Evolutionary conservation across 2,113 vertebrate species (phyloP), one percentile per base, ranked within the genome.

Genomic region (Gobio gobio): DNA sequence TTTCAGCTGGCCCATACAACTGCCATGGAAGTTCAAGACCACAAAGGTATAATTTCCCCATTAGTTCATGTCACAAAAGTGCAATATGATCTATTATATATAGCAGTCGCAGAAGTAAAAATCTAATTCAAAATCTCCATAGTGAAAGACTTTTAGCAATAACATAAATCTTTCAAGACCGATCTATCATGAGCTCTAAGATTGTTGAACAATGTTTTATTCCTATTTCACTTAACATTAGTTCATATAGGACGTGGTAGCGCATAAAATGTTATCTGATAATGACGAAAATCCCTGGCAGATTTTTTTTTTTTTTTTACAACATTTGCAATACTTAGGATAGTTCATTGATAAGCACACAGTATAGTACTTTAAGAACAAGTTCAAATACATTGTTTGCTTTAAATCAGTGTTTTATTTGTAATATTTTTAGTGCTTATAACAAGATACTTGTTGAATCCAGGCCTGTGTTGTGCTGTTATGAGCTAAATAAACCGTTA

Each of bases 1-100:
- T 89, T 87, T 74, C 86, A 99, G 98, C 92, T 99, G 76, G 93
- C 92, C 87, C 97, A 98, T 1, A 95, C 94, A 84, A 95, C 96
- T 78, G 98, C 97, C 9, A 82, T 98, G 89, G 97, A 96, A 90
- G 94, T 90, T 79, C 93, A 95, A 81, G 94, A 96, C 89, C 90
- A 93, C 85, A 96, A 95, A 95, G 97, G 98, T 99, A 97, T 4
- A 70, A 24, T 66, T 56, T 3, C 47, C 3, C 12, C 1, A 22
- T 70, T 49, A 14, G 3, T 75, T 29, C 36, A 43, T 14, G 47
- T 47, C 5, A 73, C 18, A 5, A 5, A 56, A 40, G 10, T 64
- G 47, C 58, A 79, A 20, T 10, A 40, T 54, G 51, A 54, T 18
- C 16, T 54, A 54, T 54, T 16, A 54, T 54, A 56, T 56, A 8